A percentile compares a stretch with the other conserved stretches of the same genome.
phyloP scores from a whole-genome alignment of 2,113 vertebrate species.

The Pygoscelis antarcticus region DNA sequence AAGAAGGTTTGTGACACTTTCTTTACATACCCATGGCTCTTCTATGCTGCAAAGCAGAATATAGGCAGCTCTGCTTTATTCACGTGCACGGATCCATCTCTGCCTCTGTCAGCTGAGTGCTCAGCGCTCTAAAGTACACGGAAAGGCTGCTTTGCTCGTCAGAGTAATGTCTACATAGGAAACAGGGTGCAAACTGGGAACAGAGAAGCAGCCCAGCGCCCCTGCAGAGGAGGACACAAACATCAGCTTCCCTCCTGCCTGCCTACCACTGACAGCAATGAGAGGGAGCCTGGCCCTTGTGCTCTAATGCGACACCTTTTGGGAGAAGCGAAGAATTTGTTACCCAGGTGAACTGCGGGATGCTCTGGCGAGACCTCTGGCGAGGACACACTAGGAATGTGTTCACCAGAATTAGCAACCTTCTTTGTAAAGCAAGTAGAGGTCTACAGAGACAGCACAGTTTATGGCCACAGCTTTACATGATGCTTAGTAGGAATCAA shows the following conservation, averaged over 20 bases:
- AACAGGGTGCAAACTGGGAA: not conserved
- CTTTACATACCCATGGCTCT: slow-evolving; percentile 73
- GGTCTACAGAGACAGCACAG: not conserved
- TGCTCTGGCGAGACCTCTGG: not conserved
- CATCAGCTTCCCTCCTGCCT: not conserved
- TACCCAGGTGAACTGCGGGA: not conserved
- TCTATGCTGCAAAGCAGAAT: slow-evolving; percentile 73
- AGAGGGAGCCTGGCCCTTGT: not conserved
- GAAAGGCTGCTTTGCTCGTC: not conserved
- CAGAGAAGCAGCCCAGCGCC: not conserved
- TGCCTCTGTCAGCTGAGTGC: not conserved
- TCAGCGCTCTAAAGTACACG: not conserved
- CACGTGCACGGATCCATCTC: not conserved
- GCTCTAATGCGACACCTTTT: not conserved
- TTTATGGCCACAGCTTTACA: not conserved
- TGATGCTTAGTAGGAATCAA: not conserved
- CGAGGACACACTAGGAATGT: not conserved
- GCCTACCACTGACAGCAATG: not conserved
- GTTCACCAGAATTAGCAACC: not conserved
- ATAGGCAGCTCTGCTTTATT: not conserved
- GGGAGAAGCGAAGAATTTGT: not conserved
- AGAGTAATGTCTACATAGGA: not conserved
- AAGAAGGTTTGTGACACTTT: slow-evolving; percentile 39
- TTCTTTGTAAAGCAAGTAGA: not conserved
- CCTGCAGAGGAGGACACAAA: not conserved